Percentiles rank a stretch among this genome's conserved stretches.
phyloP scores from a whole-genome alignment of 1,140 invertebrate species.

The Temnothorax nylanderi region DNA sequence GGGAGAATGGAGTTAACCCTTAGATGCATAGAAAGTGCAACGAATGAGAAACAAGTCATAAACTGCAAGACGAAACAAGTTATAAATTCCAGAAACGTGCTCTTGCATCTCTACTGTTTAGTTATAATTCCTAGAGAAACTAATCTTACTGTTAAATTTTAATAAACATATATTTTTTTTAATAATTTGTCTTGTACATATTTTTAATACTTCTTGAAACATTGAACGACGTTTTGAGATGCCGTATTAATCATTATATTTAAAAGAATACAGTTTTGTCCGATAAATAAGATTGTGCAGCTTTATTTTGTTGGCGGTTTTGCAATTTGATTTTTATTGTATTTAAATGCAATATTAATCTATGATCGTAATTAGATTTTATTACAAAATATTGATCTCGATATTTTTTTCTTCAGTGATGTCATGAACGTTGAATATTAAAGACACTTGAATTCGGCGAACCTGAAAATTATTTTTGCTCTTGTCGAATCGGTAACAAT shows the following conservation, averaged over 20 bases:
- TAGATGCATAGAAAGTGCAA: slow-evolving; percentile 3
- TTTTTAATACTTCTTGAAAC: too few species aligned
- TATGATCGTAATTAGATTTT: too few species aligned
- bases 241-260: background rate
- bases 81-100: background rate
- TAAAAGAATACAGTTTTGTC: background rate
- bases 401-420: background rate
- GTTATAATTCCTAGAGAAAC: background rate
- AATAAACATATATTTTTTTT: background rate
- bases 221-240: too few species aligned
- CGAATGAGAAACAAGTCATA: slow-evolving; percentile 1
- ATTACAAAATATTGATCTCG: background rate
- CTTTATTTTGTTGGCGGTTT: too few species aligned
- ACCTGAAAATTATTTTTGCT: background rate
- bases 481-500: background rate
- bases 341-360: too few species aligned
- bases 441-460: background rate
- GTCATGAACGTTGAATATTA: background rate
- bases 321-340: too few species aligned
- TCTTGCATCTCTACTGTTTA: background rate
- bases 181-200: too few species aligned
- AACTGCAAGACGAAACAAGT: slow-evolving; percentile 3
- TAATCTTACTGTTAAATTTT: background rate
- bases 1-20: background rate
- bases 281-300: too few species aligned